Percentiles rank a stretch among this genome's conserved stretches.
Evolutionary conservation across 2,888 invertebrate species (phyloP).

Genomic region (Resseliella maxima): DNA sequence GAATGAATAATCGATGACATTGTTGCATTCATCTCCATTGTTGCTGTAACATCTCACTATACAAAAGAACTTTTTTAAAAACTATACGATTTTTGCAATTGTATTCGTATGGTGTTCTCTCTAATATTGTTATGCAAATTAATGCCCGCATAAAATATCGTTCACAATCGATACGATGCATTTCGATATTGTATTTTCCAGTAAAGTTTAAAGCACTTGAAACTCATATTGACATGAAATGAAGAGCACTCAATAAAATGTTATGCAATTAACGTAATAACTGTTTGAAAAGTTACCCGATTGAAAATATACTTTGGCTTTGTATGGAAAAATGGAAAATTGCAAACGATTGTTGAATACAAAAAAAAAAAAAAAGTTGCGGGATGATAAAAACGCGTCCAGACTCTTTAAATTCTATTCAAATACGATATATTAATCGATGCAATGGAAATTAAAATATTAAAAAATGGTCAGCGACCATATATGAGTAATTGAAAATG

Average conservation of each 20-base stretch:
- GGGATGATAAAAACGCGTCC: too few relatives aligned
- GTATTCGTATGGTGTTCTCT: background rate
- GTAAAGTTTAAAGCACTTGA: background rate
- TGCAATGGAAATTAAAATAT: too few relatives aligned
- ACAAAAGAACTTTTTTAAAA: background rate
- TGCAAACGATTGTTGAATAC: background rate
- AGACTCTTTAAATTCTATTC: too few relatives aligned
- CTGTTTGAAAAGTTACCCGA: background rate
- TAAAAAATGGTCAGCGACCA: too few relatives aligned
- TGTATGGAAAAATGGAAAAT: too few relatives aligned
- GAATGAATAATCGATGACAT: conserved; percentile 38
- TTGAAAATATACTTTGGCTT: background rate
- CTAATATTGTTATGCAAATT: background rate
- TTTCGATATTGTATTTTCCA: background rate
- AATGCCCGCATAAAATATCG: background rate
- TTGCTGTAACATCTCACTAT: background rate
- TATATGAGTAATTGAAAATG: too few relatives aligned
- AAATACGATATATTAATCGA: too few relatives aligned
- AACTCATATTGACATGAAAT: background rate
- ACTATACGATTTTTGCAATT: too few relatives aligned
- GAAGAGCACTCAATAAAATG: background rate
- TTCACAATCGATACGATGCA: background rate
- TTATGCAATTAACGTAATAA: conserved; percentile 29
- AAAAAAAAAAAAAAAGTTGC: background rate
- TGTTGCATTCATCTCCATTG: background rate